phyloP scores from a whole-genome alignment of 1,140 invertebrate genomes.

The Caenorhabditis elegans region DNA sequence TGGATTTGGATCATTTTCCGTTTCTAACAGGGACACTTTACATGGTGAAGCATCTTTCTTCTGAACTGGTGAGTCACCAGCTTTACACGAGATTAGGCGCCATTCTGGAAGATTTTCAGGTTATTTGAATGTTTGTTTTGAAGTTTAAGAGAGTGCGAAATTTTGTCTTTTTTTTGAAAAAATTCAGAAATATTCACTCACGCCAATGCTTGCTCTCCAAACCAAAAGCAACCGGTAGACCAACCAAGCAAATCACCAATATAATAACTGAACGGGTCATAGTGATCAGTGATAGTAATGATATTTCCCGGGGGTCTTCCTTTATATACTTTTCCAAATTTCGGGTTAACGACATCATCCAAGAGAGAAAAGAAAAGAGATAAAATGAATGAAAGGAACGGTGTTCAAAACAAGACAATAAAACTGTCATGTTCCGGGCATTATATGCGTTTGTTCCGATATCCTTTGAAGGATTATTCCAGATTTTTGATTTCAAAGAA shows the following conservation, averaged over 20 bases:
- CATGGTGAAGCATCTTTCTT: conserved; percentile 55
- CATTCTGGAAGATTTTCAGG: conserved; percentile 58
- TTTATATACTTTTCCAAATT: conserved; percentile 6
- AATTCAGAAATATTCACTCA: too few relatives aligned
- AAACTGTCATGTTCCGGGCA: neutral
- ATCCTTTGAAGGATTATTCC: too few relatives aligned
- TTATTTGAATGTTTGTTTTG: neutral
- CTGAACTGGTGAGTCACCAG: conserved; percentile 45
- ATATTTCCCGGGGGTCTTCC: neutral
- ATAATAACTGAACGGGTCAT: neutral
- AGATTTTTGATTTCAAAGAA: too few relatives aligned
- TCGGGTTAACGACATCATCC: conserved; percentile 27
- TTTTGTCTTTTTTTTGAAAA: too few relatives aligned
- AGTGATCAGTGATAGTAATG: neutral
- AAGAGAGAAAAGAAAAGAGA: too few relatives aligned
- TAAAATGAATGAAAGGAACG: too few relatives aligned
- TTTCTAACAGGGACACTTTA: conserved; percentile 52
- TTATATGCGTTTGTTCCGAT: too few relatives aligned
- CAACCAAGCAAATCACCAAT: neutral
- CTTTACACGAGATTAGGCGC: conserved; percentile 54
- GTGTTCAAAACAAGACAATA: conserved; percentile 28
- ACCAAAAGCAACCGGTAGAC: neutral
- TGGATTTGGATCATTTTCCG: conserved; percentile 50
- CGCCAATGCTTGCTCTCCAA: conserved; percentile 51
- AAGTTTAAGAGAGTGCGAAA: neutral